Conservation (phyloP, 2,888 invertebrate genomes). For the Camptogramma bilineatum region DNA sequence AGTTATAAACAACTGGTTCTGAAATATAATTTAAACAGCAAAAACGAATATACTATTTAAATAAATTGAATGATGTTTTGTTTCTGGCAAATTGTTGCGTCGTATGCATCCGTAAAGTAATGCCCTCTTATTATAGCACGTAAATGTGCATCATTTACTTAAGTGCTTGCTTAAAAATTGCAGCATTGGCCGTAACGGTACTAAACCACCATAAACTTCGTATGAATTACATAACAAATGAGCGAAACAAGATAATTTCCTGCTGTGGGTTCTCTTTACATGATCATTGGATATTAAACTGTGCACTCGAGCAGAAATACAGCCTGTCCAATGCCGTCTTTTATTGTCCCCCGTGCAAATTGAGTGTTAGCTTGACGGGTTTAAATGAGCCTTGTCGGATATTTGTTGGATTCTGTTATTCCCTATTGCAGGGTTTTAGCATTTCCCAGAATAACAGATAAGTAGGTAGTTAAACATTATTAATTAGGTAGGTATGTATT, state of each 20-base stretch:
- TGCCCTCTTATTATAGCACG: conserved; percentile 50
- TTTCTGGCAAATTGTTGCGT: conserved; percentile 44
- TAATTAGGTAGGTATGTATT: not conserved
- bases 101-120: conserved; percentile 50
- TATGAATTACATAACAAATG: conserved; percentile 64
- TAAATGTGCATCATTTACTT: conserved; percentile 59
- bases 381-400: conserved; percentile 22
- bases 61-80: conserved; percentile 20
- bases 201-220: conserved; percentile 68
- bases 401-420: conserved; percentile 27
- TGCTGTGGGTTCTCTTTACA: conserved; percentile 63
- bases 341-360: conserved; percentile 34
- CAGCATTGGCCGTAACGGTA: conserved; percentile 70
- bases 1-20: not conserved
- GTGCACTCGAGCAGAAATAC: conserved; percentile 45
- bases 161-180: conserved; percentile 66
- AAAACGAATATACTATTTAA: conserved; percentile 17
- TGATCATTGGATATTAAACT: conserved; percentile 63
- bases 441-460: conserved; percentile 15
- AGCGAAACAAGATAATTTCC: conserved; percentile 74
- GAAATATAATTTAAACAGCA: conserved; percentile 7
- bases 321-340: conserved; percentile 34
- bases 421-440: conserved; percentile 4
- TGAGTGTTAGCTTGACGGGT: conserved; percentile 25
- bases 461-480: not conserved